phyloP scores from a whole-genome alignment of 2,113 vertebrate genomes.

The Tenrec ecaudatus region DNA sequence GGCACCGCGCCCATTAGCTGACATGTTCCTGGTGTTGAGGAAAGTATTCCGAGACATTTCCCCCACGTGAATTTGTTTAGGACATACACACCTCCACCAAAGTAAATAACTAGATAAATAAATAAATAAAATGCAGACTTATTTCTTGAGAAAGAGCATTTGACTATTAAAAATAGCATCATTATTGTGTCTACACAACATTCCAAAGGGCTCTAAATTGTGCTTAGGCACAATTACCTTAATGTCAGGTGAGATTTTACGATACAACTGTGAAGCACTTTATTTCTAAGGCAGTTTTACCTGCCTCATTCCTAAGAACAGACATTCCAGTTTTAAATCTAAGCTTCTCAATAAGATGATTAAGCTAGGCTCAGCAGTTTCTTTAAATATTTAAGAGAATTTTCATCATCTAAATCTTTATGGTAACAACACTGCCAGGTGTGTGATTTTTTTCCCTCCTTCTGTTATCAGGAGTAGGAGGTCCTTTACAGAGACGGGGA shows the following conservation, averaged over 20 bases:
- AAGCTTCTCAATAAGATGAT: slow-evolving; percentile 74
- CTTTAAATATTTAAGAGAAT: slow-evolving; percentile 80
- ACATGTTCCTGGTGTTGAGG: slow-evolving; percentile 15
- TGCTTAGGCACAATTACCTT: slow-evolving; percentile 78
- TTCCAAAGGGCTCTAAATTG: slow-evolving; percentile 70
- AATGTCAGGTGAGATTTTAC: slow-evolving; percentile 78
- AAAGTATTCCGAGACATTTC: slow-evolving; percentile 20
- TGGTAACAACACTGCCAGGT: slow-evolving; percentile 58
- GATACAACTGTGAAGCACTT: slow-evolving; percentile 73
- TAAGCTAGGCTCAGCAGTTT: slow-evolving; percentile 75
- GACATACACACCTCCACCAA: neutral
- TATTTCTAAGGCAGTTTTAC: slow-evolving; percentile 80
- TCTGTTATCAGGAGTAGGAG: slow-evolving; percentile 19
- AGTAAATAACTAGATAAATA: no score
- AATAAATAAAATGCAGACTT: slow-evolving; percentile 43
- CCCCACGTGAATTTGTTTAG: slow-evolving; percentile 44
- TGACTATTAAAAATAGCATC: slow-evolving; percentile 73
- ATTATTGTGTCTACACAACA: slow-evolving; percentile 68
- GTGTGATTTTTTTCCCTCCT: neutral
- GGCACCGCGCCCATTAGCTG: neutral
- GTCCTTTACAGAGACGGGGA: slow-evolving; percentile 15
- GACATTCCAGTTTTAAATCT: slow-evolving; percentile 76
- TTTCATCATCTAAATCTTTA: slow-evolving; percentile 76
- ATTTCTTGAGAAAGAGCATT: slow-evolving; percentile 66
- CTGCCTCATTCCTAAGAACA: slow-evolving; percentile 61